Evolutionary conservation across 1,140 invertebrate genomes (phyloP).

Genomic region (Luehdorfia chinensis): DNA sequence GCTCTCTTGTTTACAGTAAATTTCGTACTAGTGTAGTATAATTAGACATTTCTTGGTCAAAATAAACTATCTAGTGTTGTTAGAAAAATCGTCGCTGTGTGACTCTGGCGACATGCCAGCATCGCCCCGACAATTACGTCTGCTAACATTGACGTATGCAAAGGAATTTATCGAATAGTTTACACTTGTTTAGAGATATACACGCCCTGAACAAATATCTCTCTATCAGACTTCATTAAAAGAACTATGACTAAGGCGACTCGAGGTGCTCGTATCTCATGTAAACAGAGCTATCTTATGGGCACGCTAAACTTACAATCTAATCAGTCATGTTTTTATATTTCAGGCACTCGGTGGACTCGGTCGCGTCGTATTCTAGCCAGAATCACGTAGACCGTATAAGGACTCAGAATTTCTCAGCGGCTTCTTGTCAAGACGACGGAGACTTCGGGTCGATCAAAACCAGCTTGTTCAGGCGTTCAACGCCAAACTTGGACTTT

Average conservation of each 20-base stretch:
- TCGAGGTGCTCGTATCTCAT: conserved; percentile 30
- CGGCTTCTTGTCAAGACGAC: conserved; percentile 74
- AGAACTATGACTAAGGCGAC: conserved; percentile 13
- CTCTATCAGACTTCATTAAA: not conserved
- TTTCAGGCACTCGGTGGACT: conserved; percentile 77
- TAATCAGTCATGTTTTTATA: conserved; percentile 47
- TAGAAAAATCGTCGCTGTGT: too few species aligned
- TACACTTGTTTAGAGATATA: not conserved
- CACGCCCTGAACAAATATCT: not conserved
- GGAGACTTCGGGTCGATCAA: conserved; percentile 68
- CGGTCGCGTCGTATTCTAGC: conserved; percentile 77
- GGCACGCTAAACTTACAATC: conserved; percentile 38
- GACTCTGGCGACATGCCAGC: conserved; percentile 22
- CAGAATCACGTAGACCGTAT: conserved; percentile 78
- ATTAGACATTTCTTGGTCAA: too few species aligned
- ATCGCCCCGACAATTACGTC: conserved; percentile 17
- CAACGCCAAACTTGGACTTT: conserved; percentile 69
- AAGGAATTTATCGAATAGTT: not conserved
- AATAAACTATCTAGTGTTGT: too few species aligned
- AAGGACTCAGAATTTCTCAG: conserved; percentile 72
- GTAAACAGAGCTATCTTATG: conserved; percentile 52
- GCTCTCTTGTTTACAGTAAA: too few species aligned
- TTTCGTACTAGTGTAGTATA: too few species aligned
- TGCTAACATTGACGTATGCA: conserved; percentile 4
- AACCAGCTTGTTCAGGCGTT: conserved; percentile 68